Evolutionary conservation across 2,888 invertebrate species (phyloP).

Genomic region (Mesorhabditis spiculigera): DNA sequence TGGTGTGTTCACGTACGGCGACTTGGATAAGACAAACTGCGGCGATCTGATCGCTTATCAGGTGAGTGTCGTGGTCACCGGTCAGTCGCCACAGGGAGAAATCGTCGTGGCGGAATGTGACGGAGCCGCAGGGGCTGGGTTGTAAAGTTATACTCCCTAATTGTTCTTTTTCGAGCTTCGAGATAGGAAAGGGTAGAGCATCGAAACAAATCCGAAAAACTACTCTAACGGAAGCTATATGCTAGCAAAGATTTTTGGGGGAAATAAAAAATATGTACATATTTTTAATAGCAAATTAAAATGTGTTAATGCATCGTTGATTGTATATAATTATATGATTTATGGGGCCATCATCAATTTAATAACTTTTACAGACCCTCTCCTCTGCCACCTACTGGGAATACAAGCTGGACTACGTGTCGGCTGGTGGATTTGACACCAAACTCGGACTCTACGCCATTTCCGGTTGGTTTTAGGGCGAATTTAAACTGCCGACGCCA

Average conservation of each 20-base stretch:
- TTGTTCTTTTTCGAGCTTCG: not conserved
- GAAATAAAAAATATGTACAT: too few species aligned
- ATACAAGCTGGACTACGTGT: conserved; percentile 18
- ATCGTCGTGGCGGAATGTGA: too few species aligned
- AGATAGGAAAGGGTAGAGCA: not conserved
- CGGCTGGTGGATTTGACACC: conserved; percentile 16
- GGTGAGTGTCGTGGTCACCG: not conserved
- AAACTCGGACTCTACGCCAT: conserved; percentile 3
- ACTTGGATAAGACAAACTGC: not conserved
- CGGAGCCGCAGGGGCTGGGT: too few species aligned
- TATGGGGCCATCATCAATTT: too few species aligned
- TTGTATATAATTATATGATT: too few species aligned
- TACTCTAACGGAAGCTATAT: too few species aligned
- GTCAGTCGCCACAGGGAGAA: too few species aligned
- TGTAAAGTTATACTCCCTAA: not conserved
- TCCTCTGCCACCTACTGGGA: conserved; percentile 6
- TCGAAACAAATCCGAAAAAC: not conserved
- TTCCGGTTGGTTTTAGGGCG: not conserved
- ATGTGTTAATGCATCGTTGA: too few species aligned
- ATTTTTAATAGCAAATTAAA: too few species aligned
- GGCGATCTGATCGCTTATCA: not conserved
- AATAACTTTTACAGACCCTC: not conserved
- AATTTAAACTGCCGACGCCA: too few species aligned
- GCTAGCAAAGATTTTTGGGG: too few species aligned
- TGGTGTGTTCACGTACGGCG: conserved; percentile 3